These are phyloP conservation scores for Physocephala rufipes DNA, from an alignment of 2,888 invertebrate species.

Conservation along the genomic window DNA sequence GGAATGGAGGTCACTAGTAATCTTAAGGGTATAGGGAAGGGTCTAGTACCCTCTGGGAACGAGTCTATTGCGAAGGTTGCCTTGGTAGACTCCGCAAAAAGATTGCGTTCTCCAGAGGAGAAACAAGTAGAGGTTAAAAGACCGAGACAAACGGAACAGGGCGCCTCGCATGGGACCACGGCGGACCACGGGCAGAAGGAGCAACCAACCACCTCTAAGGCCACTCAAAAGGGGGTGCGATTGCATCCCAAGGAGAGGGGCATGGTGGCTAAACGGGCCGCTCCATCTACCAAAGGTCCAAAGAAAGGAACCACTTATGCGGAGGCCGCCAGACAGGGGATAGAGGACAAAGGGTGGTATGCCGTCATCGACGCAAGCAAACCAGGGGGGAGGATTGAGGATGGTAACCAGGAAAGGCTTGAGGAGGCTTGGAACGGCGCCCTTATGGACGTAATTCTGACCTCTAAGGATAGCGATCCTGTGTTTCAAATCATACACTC, in stretches of 20 bases:
- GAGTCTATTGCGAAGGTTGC: not conserved
- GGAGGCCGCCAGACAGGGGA: no score
- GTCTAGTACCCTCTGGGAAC: not conserved
- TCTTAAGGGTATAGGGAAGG: not conserved
- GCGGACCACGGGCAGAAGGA: not conserved
- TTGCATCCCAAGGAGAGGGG: not conserved
- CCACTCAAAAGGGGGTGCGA: not conserved
- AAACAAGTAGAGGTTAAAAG: not conserved
- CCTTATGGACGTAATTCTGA: no score
- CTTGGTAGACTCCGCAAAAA: not conserved
- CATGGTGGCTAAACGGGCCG: no score
- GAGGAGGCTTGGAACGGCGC: no score
- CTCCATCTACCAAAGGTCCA: no score
- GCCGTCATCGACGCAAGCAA: no score
- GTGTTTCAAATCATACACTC: no score
- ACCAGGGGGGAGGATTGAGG: no score
- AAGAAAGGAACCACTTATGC: no score
- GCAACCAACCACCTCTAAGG: conserved; percentile 3
- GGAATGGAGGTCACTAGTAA: not conserved
- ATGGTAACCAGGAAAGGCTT: no score
- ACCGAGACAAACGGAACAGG: not conserved
- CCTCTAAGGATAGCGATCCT: no score
- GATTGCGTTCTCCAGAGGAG: not conserved
- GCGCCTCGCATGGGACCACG: not conserved
- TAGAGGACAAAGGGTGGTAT: no score